These are phyloP conservation scores for Lasioglossum malachurum DNA, from an alignment of 2,888 invertebrate genomes.

Conservation along the genomic window DNA sequence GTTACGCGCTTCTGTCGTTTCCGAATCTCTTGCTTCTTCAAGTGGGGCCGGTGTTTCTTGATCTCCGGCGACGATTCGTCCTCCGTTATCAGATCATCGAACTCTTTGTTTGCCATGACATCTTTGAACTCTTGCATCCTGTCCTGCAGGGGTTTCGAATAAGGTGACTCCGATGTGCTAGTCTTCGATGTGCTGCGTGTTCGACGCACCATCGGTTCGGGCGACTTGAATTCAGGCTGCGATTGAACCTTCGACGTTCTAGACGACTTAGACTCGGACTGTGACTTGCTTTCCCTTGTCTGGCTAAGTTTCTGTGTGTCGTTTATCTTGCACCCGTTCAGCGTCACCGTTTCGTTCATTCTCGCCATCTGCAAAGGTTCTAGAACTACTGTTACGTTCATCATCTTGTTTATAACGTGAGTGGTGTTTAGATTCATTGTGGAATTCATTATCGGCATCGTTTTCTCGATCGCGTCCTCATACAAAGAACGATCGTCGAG, in stretches of 20 bases:
- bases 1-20: conserved; percentile 54
- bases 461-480: conserved; percentile 81
- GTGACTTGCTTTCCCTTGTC: not conserved
- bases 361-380: conserved; percentile 68
- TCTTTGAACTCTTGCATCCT: conserved; percentile 55
- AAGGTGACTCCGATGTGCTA: not conserved
- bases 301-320: not conserved
- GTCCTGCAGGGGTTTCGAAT: conserved; percentile 39
- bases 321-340: conserved; percentile 57
- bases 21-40: conserved; percentile 41
- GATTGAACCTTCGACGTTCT: not conserved
- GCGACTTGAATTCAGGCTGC: not conserved
- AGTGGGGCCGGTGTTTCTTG: conserved; percentile 46
- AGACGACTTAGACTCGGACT: not conserved
- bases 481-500: conserved; percentile 80
- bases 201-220: not conserved
- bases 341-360: conserved; percentile 77
- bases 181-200: not conserved
- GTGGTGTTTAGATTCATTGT: conserved; percentile 79
- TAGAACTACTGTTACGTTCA: conserved; percentile 79
- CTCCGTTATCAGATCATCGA: conserved; percentile 79
- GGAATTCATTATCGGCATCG: conserved; percentile 80
- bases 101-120: conserved; percentile 61
- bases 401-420: conserved; percentile 67
- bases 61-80: conserved; percentile 81